phyloP scores from a whole-genome alignment of 2,113 vertebrate species.

The Sturnus vulgaris region DNA sequence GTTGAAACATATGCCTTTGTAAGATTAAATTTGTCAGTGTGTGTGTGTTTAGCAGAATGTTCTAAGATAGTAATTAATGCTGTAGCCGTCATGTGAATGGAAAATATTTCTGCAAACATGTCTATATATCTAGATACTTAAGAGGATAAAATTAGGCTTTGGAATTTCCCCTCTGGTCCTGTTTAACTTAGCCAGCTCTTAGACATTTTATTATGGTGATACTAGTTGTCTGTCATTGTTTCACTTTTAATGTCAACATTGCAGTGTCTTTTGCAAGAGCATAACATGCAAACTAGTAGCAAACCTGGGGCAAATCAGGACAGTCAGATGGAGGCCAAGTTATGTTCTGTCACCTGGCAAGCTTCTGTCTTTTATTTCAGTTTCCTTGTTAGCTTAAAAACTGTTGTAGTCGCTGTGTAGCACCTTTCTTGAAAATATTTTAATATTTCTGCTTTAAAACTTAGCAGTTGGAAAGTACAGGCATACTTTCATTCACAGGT shows the following conservation, averaged over 20 bases:
- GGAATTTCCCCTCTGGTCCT: slow-evolving; percentile 43
- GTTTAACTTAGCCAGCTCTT: background rate
- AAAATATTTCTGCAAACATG: slow-evolving; percentile 39
- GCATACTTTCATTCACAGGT: background rate
- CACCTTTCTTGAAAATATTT: background rate
- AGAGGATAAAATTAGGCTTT: slow-evolving; percentile 43
- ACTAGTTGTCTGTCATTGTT: slow-evolving; percentile 1
- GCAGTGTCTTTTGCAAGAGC: background rate
- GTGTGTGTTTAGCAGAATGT: background rate
- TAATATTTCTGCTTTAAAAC: background rate
- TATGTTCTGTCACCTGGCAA: background rate
- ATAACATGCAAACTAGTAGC: background rate
- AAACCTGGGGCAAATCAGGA: background rate
- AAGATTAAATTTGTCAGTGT: background rate
- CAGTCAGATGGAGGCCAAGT: background rate
- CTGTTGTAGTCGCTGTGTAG: background rate
- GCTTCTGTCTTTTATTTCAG: background rate
- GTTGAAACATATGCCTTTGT: background rate
- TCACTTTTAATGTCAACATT: background rate
- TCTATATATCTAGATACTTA: slow-evolving; percentile 34
- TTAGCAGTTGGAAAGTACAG: background rate
- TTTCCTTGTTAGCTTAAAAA: background rate
- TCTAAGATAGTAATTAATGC: slow-evolving; percentile 18
- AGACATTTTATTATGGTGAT: background rate
- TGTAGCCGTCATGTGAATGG: slow-evolving; percentile 17